Base-by-base conservation (phyloP, 2,113 vertebrate genomes). In the Ovibos moschatus region DNA sequence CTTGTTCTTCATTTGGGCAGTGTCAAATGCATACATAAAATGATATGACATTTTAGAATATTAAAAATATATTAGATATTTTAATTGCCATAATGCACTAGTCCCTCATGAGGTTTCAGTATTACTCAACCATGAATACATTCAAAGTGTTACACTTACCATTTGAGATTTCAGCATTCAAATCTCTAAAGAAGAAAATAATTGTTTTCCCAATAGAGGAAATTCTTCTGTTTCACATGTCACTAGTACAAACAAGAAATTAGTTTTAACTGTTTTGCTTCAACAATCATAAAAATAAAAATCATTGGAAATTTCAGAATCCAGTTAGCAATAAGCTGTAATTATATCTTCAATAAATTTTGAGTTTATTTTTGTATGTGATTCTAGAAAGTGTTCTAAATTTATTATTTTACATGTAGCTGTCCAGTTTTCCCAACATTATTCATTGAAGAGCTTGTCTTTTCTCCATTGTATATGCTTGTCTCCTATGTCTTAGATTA, bases 321-420 rank as follows among this genome's bases (percentile, higher is more conserved):
- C 27, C 60, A 76, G 96, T 91, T 45, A 92, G 17, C 87, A 84
- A 90, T 64, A 25, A 97, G 91, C 94, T 87, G 27, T 84, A 97
- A 62, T n/a, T 51, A 51, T 33, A 51, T 51, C 17, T 21, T 81
- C 5, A 81, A n/a, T 81, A 19, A 19, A 81, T 51, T 50, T 51
- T 81, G 28, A 81, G 28, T 7, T 81, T 21, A 51, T 81, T 51
- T 81, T 51, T 81, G 15, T 12, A 47, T 51, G 51, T 81, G 28
- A 16, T 81, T 11, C 30, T 81, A 81, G 47, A 81, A 19, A 81
- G 11, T 51, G 28, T 81, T 81, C 9, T 21, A 81, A 51, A 51
- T 50, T n/a, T 33, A 81, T 81, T 81, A 3, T 51, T 81, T 81
- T 21, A 81, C 16, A 19, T 51, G 78, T 81, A 51, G 5, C 17